Base-by-base conservation (phyloP, 2,113 vertebrate species). In the Vanacampus margaritifer region DNA sequence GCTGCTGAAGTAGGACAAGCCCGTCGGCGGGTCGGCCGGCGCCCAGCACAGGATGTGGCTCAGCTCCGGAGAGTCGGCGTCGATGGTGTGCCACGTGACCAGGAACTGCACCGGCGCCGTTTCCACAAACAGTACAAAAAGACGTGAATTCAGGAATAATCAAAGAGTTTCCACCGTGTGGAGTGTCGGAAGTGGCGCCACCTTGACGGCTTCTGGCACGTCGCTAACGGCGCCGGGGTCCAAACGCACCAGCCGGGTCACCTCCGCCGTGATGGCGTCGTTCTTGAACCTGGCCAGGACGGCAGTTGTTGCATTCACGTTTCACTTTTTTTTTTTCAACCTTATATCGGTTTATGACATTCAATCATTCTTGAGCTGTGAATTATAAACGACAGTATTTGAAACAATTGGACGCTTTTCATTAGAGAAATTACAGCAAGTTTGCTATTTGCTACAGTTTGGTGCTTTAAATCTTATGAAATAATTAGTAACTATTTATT, bases 31-130 rank as follows among this genome's bases (percentile, higher is more conserved):
- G 86, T 99, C 97, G 0, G 96, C 94, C 0, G 96, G 94, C 1
- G 96, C 95, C 97, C 97, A 99, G 67, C 96, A 98, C 50, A 99
- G 82, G 73, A 99, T 95, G 0, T 99, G 95, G 79, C 96, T 99
- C 74, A 99, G 92, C 84, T 99, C 97, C 0, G 97, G 97, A 1
- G 97, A 98, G 48, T 99, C 97, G 0, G 97, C 97, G 4, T 99
- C 97, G 0, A 99, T 98, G 0, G 97, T 99, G 81, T 99, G 97
- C 95, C 95, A 98, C 0, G 97, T 99, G 72, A 99, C 97, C 71
- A 99, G 86, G 87, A 96, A 98, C 97, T 99, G 9, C 1, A 32
- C n/a, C n/a, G n/a, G n/a, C n/a, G n/a, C n/a, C n/a, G n/a, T n/a
- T n/a, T n/a, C n/a, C n/a, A n/a, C n/a, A n/a, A n/a, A n/a, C n/a